Evolutionary conservation across 2,113 vertebrate species (phyloP).

Genomic region (Eolophus roseicapilla): DNA sequence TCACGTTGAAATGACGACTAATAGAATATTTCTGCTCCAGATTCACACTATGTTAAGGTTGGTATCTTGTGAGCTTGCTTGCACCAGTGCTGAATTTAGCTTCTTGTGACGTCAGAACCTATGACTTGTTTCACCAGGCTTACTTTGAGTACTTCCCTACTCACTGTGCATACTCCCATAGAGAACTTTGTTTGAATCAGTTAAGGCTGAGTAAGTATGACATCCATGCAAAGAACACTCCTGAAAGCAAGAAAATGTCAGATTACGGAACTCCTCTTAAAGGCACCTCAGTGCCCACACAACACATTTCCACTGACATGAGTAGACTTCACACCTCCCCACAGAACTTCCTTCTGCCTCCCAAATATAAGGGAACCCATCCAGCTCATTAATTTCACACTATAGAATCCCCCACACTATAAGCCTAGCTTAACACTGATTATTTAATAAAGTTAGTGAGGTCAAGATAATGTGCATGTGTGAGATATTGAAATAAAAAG

Average conservation of each 20-base stretch:
- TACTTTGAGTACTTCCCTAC: background rate
- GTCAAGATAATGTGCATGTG: background rate
- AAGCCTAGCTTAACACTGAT: background rate
- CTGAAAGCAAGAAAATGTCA: slow-evolving; percentile 57
- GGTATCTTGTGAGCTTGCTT: background rate
- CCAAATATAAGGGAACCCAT: slow-evolving; percentile 45
- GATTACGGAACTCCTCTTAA: slow-evolving; percentile 46
- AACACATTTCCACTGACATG: slow-evolving; percentile 46
- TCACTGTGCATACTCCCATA: background rate
- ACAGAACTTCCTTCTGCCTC: slow-evolving; percentile 51
- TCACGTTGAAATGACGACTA: background rate
- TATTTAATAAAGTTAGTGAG: slow-evolving; percentile 37
- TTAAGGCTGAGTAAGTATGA: slow-evolving; percentile 15
- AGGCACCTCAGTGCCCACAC: slow-evolving; percentile 56
- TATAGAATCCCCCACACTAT: background rate
- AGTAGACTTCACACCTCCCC: slow-evolving; percentile 56
- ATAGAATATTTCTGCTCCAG: background rate
- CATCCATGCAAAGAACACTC: slow-evolving; percentile 6
- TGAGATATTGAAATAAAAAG: slow-evolving; percentile 22
- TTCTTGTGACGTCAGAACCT: background rate
- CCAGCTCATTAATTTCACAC: slow-evolving; percentile 54
- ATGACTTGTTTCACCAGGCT: background rate
- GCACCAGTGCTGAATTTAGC: background rate
- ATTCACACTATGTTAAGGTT: background rate
- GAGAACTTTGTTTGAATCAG: background rate